Conservation (phyloP, 2,113 vertebrate species). For the Cynopterus brachyotis region DNA sequence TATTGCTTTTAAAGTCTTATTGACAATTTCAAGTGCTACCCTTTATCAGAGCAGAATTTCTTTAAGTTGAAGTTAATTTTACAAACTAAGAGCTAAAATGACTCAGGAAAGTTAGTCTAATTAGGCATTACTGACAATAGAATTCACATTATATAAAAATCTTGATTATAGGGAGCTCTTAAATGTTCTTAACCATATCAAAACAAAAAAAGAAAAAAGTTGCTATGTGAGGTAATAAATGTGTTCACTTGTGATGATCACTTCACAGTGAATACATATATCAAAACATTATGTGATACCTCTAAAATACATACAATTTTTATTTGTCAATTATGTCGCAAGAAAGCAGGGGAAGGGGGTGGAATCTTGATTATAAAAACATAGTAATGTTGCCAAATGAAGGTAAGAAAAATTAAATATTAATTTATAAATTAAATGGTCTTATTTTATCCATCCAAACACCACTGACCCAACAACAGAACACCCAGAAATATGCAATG, state of each 20-base stretch:
- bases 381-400: not conserved
- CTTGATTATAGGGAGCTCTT: not conserved
- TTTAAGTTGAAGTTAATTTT: not conserved
- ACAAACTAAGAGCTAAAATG: not conserved
- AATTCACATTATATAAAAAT: not conserved
- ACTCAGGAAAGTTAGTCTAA: not conserved
- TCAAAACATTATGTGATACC: not conserved
- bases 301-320: not conserved
- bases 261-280: not conserved
- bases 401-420: not conserved
- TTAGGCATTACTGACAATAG: not conserved
- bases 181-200: not conserved
- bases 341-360: not conserved
- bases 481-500: not conserved
- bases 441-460: not conserved
- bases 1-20: not conserved
- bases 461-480: not conserved
- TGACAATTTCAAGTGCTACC: not conserved
- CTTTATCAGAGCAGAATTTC: not conserved
- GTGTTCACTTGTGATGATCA: not conserved
- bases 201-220: not conserved
- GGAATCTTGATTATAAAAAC: not conserved
- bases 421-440: not conserved
- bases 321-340: not conserved
- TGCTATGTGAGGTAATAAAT: not conserved